Conservation (phyloP, 2,113 vertebrate species). For the Paramisgurnus dabryanus region DNA sequence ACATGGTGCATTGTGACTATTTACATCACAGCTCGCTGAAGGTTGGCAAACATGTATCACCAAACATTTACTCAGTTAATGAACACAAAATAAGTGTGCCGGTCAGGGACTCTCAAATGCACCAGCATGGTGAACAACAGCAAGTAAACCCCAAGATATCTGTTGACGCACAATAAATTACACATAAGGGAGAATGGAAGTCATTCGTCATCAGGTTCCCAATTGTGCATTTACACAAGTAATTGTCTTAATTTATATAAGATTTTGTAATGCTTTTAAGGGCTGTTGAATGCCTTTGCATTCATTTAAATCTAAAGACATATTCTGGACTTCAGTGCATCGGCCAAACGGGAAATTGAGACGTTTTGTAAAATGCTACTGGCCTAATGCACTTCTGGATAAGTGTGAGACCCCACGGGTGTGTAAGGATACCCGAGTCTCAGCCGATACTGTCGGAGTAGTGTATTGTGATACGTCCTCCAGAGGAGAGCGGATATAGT, state of each 20-base stretch:
- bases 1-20: too few species aligned
- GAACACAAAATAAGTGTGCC: background rate
- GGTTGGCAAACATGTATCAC: background rate
- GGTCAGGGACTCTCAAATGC: slow-evolving; percentile 3
- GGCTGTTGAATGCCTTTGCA: too few species aligned
- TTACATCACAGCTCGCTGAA: too few species aligned
- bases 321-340: background rate
- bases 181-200: slow-evolving; percentile 12
- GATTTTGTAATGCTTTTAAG: too few species aligned
- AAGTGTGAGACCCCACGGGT: slow-evolving; percentile 6
- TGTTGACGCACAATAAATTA: slow-evolving; percentile 13
- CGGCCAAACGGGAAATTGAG: background rate
- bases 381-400: slow-evolving; percentile 11
- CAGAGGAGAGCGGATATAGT: slow-evolving; percentile 22
- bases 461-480: slow-evolving; percentile 39
- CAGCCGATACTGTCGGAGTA: slow-evolving; percentile 23
- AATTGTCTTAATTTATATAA: too few species aligned
- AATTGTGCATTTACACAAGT: background rate
- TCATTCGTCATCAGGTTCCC: background rate
- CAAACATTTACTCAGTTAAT: slow-evolving; percentile 3
- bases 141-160: slow-evolving; percentile 13
- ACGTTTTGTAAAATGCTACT: background rate
- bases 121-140: slow-evolving; percentile 9
- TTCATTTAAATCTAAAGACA: background rate
- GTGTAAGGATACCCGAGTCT: slow-evolving; percentile 27